phyloP scores from a whole-genome alignment of 2,113 vertebrate genomes.

The Sapajus apella region DNA sequence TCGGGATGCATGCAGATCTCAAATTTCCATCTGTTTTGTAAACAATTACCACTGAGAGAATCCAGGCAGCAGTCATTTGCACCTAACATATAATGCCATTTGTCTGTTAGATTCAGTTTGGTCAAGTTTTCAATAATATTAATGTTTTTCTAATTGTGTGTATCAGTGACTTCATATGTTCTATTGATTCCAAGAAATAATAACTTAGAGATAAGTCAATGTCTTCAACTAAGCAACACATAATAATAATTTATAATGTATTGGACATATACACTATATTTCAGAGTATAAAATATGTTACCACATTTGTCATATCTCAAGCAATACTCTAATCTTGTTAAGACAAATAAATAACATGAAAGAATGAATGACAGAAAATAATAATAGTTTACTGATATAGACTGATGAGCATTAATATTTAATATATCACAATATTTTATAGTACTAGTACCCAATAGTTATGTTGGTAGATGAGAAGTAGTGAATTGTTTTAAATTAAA shows the following conservation, averaged over 20 bases:
- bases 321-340: not conserved
- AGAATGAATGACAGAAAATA: not conserved
- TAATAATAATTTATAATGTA: not conserved
- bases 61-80: not conserved
- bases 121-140: conserved; percentile 31
- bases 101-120: conserved; percentile 6
- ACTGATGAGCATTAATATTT: not conserved
- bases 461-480: not conserved
- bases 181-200: not conserved
- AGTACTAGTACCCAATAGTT: not conserved
- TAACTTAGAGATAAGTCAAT: conserved; percentile 25
- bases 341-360: conserved; percentile 1
- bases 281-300: conserved; percentile 1
- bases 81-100: not conserved
- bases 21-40: conserved; percentile 30
- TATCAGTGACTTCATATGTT: conserved; percentile 29
- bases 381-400: not conserved
- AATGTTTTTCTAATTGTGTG: conserved; percentile 25
- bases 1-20: not conserved
- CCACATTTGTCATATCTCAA: not conserved
- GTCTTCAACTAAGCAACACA: not conserved
- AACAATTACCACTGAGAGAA: not conserved
- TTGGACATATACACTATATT: not conserved
- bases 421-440: not conserved
- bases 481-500: conserved; percentile 43